Base-by-base conservation (phyloP, 2,113 vertebrate species). In the Ia io region DNA sequence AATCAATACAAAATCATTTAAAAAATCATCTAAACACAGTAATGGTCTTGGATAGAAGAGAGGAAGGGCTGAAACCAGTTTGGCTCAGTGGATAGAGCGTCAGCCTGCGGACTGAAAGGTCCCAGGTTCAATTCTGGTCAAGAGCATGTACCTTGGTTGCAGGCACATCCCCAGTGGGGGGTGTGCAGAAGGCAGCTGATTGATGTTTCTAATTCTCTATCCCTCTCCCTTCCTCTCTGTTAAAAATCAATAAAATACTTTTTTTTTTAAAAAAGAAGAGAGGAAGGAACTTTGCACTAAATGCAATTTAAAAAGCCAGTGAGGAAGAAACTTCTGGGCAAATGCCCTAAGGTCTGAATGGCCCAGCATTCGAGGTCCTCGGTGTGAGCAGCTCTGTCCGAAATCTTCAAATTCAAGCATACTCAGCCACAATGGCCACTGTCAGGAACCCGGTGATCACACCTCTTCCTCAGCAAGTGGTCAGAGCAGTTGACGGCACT, bases 401-500 rank as follows among this genome's bases (percentile, higher is more conserved):
- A 22, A 51, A 51, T 42, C 44, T 25, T n/a, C 65, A 40, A 9
- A 65, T 28, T 17, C 23, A n/a, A 28, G 8, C 20, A 14, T 35
- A 0, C 71, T 74, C 0, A 1, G 28, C 22, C 53, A 10, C 47
- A 14, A 2, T 0, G 16, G 35, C 42, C 67, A 17, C 9, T 20
- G 25, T 73, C 17, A 0, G 32, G 28, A 49, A 25, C 32, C 78
- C n/a, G 16, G 23, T 0, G 9, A 9, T 17, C 53, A 59, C 0
- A 0, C 32, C 4, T 47, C 56, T 67, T 74, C 76, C 40, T 67
- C 30, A n/a, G 3, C 35, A 69, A 42, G 30, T 4, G 3, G 12
- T 53, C 71, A 32, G 28, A 88, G 47, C n/a, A 28, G 20, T 6
- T 30, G 23, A 28, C 7, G 25, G 10, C 40, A 49, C 23, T 32